Evolutionary conservation across 2,888 invertebrate genomes (phyloP), one percentile per base, ranked within the genome.

Genomic region (Taenaris catops): DNA sequence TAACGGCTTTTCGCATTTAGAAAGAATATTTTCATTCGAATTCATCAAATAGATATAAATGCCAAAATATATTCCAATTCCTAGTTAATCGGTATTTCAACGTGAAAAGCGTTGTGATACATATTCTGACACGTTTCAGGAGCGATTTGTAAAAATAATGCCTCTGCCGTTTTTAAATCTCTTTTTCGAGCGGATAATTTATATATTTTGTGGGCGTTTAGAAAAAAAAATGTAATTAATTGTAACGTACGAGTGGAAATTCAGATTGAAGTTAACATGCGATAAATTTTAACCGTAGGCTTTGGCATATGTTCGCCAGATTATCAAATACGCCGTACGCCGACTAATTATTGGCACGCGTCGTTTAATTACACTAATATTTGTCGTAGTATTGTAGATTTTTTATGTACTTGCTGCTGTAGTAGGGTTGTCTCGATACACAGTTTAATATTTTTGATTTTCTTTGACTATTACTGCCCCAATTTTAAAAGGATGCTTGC

Each of bases 111-210:
- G 41, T 38, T 43, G 48, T 49, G 55, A 55, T 56, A 58, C 47
- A 50, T 51, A n/a, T 51, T 49, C 48, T 54, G 58, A 52, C 57
- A 55, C 47, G 46, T 49, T 50, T 38, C 38, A 34, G 35, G 41
- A 31, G 39, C 44, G 44, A 51, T 57, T 59, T 53, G 53, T 55
- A 53, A 58, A 55, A 52, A 49, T 50, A 47, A 50, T 48, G 35
- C 34, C 44, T 38, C 33, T 38, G 38, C 32, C 44, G 43, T 46
- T 53, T 51, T 46, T 32, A 42, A 46, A 46, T 38, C 25, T 41
- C 33, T 49, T 44, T 50, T 51, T 46, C 31, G 38, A 37, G 36
- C 31, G 44, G 21, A 46, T 48, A 48, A 48, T 48, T 53, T 55
- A 48, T 49, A 52, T 41, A 48, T 51, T 49, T 49, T 37, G 38